phyloP scores from a whole-genome alignment of 1,140 invertebrate species.

The Aphelenchoides besseyi region DNA sequence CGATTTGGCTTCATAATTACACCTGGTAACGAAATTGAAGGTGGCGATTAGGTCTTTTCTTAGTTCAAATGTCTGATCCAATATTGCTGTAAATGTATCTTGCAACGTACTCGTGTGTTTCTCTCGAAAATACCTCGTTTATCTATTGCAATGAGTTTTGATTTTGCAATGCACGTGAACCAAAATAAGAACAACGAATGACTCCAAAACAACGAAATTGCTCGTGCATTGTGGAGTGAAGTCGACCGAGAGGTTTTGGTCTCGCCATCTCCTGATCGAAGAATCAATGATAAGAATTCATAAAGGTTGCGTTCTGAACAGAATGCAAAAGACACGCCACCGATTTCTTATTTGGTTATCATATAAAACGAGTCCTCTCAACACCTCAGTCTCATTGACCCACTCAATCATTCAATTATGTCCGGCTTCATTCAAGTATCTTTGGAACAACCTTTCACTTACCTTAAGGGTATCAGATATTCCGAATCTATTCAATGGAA shows the following conservation, averaged over 20 bases:
- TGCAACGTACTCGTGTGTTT: too few relatives aligned
- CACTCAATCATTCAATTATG: slow-evolving; percentile 9
- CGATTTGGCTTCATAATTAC: too few relatives aligned
- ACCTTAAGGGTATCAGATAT: slow-evolving; percentile 34
- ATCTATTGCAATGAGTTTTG: too few relatives aligned
- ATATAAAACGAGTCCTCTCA: background rate
- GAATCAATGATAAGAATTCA: background rate
- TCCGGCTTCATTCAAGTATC: slow-evolving; percentile 23
- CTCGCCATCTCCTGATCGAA: background rate
- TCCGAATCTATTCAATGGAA: slow-evolving; percentile 34
- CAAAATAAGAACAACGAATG: background rate
- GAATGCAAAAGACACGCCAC: too few relatives aligned
- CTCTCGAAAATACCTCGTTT: too few relatives aligned
- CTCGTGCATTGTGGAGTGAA: background rate
- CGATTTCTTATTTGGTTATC: background rate
- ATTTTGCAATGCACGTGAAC: slow-evolving; percentile 9
- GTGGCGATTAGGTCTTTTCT: too few relatives aligned
- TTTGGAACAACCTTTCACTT: slow-evolving; percentile 31
- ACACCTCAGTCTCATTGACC: background rate
- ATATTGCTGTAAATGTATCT: too few relatives aligned
- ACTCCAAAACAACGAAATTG: too few relatives aligned
- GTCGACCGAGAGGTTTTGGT: too few relatives aligned
- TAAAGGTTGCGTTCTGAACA: too few relatives aligned
- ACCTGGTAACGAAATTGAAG: too few relatives aligned
- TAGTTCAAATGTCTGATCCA: too few relatives aligned